phyloP scores from a whole-genome alignment of 1,140 invertebrate genomes.

The Aphelinus atriplicis region DNA sequence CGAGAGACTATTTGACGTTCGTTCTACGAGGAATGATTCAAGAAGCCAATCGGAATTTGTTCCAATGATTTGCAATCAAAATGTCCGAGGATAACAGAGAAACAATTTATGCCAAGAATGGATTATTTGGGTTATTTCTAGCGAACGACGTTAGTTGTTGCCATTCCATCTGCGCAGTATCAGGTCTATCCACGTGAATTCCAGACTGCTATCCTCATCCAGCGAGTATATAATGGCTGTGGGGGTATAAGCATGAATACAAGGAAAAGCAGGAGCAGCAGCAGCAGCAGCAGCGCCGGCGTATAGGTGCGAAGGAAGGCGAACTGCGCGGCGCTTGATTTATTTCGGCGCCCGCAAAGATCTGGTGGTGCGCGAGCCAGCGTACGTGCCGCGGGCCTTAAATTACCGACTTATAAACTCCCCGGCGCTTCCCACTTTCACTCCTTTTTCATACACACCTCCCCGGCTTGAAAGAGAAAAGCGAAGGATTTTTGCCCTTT shows the following conservation, averaged over 20 bases:
- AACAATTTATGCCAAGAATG: no score
- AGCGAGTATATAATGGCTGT: slow-evolving; percentile 13
- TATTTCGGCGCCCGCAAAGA: slow-evolving; percentile 64
- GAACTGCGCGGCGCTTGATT: slow-evolving; percentile 55
- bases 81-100: no score
- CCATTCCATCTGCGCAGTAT: background rate
- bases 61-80: no score
- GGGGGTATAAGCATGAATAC: slow-evolving; percentile 24
- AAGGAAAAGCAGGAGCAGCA: slow-evolving; percentile 27
- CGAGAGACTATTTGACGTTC: no score
- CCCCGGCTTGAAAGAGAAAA: background rate
- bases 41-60: no score
- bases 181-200: slow-evolving; percentile 13
- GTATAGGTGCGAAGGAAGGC: slow-evolving; percentile 40
- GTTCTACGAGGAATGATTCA: no score
- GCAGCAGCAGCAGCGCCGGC: slow-evolving; percentile 18
- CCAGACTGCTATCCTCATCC: background rate
- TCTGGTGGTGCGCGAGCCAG: slow-evolving; percentile 52
- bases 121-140: no score
- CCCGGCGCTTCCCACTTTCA: slow-evolving; percentile 42
- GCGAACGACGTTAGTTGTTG: no score
- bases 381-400: slow-evolving; percentile 65
- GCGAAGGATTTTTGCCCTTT: slow-evolving; percentile 7
- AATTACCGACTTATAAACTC: slow-evolving; percentile 68
- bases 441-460: slow-evolving; percentile 32